phyloP scores from a whole-genome alignment of 2,113 vertebrate genomes.

The Willisornis vidua region DNA sequence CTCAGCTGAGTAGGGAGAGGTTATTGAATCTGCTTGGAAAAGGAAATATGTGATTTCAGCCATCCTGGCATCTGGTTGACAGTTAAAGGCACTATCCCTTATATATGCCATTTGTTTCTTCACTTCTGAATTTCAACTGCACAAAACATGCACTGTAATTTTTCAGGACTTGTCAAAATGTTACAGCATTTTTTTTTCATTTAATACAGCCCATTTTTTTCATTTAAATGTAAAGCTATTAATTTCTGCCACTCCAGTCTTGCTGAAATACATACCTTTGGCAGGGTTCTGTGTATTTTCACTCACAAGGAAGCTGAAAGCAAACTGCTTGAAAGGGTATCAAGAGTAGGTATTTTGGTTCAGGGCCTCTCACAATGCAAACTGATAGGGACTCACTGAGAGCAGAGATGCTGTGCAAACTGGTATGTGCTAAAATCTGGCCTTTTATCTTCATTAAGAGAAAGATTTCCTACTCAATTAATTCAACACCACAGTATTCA shows the following conservation, averaged over 20 bases:
- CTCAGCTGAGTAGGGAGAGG: neutral
- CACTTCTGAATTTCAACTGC: neutral
- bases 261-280: neutral
- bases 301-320: neutral
- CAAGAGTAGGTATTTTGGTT: neutral
- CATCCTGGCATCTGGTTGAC: neutral
- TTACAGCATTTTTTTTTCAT: neutral
- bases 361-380: neutral
- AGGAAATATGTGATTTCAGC: neutral
- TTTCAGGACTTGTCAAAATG: constrained; percentile 36
- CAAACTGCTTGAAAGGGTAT: neutral
- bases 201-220: neutral
- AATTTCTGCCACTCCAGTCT: neutral
- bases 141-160: neutral
- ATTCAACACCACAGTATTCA: neutral
- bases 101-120: neutral
- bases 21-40: neutral
- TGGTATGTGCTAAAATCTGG: neutral
- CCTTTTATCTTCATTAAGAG: neutral
- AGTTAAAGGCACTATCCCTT: neutral
- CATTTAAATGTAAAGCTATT: neutral
- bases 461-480: neutral
- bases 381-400: fast-evolving
- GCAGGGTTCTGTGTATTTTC: neutral
- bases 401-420: neutral